These are phyloP conservation scores for Emberiza fucata DNA, from an alignment of 2,113 vertebrate species.

Conservation along the genomic window DNA sequence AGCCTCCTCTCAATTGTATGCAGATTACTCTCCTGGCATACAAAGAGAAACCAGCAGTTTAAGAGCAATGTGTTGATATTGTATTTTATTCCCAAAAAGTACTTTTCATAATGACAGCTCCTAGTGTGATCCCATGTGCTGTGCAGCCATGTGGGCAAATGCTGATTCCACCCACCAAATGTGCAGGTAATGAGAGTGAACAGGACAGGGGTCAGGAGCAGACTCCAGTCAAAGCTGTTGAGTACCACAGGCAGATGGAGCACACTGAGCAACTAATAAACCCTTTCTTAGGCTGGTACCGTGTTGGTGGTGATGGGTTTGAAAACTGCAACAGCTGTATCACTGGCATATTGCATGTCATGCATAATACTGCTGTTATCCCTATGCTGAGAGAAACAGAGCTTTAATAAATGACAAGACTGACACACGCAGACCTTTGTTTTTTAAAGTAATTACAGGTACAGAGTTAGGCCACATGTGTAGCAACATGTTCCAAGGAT, in stretches of 20 bases:
- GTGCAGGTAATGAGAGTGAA: neutral
- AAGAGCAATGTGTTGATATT: neutral
- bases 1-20: neutral
- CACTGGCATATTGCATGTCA: neutral
- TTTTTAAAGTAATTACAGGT: neutral
- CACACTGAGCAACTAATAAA: neutral
- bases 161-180: neutral
- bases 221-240: neutral
- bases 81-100: neutral
- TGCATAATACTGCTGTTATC: neutral
- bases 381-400: neutral
- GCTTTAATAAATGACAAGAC: neutral
- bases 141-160: neutral
- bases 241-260: neutral
- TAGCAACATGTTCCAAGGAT: neutral
- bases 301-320: neutral
- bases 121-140: neutral
- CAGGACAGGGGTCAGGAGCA: neutral
- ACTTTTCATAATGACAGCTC: neutral
- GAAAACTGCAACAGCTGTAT: neutral
- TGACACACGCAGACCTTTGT: neutral
- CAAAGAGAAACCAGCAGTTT: neutral
- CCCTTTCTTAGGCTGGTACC: neutral
- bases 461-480: neutral
- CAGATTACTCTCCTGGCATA: neutral